Evolutionary conservation across 2,888 invertebrate genomes (phyloP), one percentile per base, ranked within the genome.

Genomic region (Heliothis peltigera): DNA sequence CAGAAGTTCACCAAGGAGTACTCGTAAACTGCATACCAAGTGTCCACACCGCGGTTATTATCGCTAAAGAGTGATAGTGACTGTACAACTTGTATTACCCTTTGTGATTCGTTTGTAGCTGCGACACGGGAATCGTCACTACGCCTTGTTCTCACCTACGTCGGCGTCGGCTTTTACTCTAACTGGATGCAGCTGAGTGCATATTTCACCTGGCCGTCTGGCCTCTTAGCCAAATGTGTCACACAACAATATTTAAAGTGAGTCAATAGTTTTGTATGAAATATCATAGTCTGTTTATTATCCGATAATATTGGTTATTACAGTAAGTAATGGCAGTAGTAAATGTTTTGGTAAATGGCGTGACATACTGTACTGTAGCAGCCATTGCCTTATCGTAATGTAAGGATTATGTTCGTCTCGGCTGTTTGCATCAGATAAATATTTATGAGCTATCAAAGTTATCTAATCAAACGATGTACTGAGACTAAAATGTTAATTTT

Each of bases 1-100:
- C 86, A 94, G 58, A 96, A 97, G 59, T 99, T 99, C 94, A 94
- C 90, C 39, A 59, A 68, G n/a, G 75, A 91, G 55, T 89, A 83
- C 89, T 69, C 87, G 1, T 89, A 91, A 58, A 48, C 12, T 4
- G 15, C 46, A 8, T 17, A 2, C 12, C 46, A 2, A 7, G 2
- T 2, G 17, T 21, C 44, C 25, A 22, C 32, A 2, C 32, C 46
- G 15, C 46, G 21, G 21, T 15, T 10, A n/a, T 19, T 46, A 8
- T 10, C 21, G 8, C 18, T 15, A 8, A 25, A 0, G 8, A 35
- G 18, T 39, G 39, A 18, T 43, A 57, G n/a, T 8, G 10, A 25
- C 32, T 2, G 32, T 7, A 43, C 48, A 42, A 17, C 10, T 12
- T 32, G 68, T 67, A 47, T 52, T 48, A 44, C 19, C 0, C 42